Base-by-base conservation (phyloP, 2,888 invertebrate genomes). In the Hyles lineata region DNA sequence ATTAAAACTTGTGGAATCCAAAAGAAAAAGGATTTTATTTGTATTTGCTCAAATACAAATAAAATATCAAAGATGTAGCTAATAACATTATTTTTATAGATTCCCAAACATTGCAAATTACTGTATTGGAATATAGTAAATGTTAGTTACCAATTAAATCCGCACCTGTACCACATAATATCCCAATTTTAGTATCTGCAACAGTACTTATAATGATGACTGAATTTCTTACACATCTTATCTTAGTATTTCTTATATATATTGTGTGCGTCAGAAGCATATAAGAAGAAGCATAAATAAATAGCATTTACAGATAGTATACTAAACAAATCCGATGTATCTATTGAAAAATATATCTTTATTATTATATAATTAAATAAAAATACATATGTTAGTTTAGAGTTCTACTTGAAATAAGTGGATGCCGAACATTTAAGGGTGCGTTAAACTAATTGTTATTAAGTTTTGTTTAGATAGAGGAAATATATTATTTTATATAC, bases 241-340 rank as follows among this genome's bases (percentile, higher is more conserved):
- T 23, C 50, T 23, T 67, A 15, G 23, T 50, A 50, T 23, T 70
- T 55, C 58, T 55, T 52, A 70, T 70, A 32, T 2, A 67, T 67
- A 67, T 55, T 32, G 90, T 91, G 91, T 91, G 82, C 77, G 80
- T 43, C n/a, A 67, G 78, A 90, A 90, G 91, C 91, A 82, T 85
- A 84, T 78, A 82, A 85, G 86, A 90, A 86, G 87, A 91, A 90
- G 90, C 82, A 67, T 58, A 84, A 87, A 86, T 82, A 85, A 88
- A 87, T 80, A 84, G 85, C 87, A 83, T 77, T 76, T 81, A 84
- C 80, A 82, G 43, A 43, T 76, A 82, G 83, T 80, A 83, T 82
- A 87, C 83, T 81, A 84, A 85, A 87, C 84, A 85, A 85, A 87
- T 81, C 82, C 80, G 82, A 76, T 43, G 72, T 76, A 78, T 75